Base-by-base conservation (phyloP, 2,888 invertebrate species). In the Agapostemon virescens region DNA sequence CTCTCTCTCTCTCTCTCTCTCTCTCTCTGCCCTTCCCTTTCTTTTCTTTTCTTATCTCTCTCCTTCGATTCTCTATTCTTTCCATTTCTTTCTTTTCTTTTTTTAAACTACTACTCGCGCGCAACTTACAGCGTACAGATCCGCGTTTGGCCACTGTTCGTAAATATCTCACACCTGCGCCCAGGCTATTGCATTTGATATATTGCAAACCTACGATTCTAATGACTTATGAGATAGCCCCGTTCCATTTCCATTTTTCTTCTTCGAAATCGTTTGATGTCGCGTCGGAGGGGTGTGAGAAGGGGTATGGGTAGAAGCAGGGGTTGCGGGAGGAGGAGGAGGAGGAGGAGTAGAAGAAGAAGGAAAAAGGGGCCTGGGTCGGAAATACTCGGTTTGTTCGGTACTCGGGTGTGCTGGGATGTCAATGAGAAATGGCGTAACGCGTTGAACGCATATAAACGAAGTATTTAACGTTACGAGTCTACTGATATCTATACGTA, bases 191-290 rank as follows among this genome's bases (percentile, higher is more conserved):
- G 90, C 90, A 90, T 89, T 89, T 88, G 85, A 87, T 89, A 90
- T 90, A 90, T 90, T 91, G 91, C 90, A 87, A 88, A 90, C 89
- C 89, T 91, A 91, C 89, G 86, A 86, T 86, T 88, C 90, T 91
- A 91, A 89, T 91, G 90, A 91, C 90, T 91, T 90, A 88, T 84
- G 85, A 85, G 82, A 86, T 86, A 86, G 84, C 84, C 86, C 82
- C 83, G 69, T 84, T 74, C 55, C 81, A 67, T 76, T 78, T 30
- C 74, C 49, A 15, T 63, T 63, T 66, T 36, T 69, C 61, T 26
- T 76, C 63, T 63, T 70, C 11, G 33, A 63, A 36, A 23, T 78
- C 70, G 63, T 42, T 69, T 15, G 64, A 33, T 55, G 38, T 66
- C 72, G 81, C 69, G 70, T 61, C 17, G 30, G 3, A 9, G 0